Conservation (phyloP, 2,888 invertebrate genomes). For the Andrena haemorrhoa region DNA sequence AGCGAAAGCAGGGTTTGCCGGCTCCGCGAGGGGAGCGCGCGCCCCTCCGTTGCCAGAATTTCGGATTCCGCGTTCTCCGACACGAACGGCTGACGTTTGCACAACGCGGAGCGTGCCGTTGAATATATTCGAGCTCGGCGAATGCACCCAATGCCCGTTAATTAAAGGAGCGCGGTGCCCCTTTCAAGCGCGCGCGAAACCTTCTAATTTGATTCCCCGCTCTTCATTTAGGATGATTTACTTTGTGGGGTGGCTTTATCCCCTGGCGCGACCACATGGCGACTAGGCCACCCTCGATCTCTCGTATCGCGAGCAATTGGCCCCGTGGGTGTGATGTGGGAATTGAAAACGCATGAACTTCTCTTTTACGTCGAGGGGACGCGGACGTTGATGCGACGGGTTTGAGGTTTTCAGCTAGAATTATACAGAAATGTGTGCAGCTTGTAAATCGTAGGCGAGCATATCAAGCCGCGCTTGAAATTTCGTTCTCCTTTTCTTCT, state of each 20-base stretch:
- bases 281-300: too few species aligned
- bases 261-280: neutral
- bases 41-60: neutral
- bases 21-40: neutral
- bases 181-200: neutral
- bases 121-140: neutral
- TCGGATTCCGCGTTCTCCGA: neutral
- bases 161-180: neutral
- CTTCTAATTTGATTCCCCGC: conserved; percentile 5
- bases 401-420: too few species aligned
- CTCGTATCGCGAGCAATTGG: too few species aligned
- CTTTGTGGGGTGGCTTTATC: neutral
- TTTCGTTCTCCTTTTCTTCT: neutral
- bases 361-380: too few species aligned
- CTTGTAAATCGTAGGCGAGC: neutral
- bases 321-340: too few species aligned
- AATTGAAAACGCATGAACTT: too few species aligned
- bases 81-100: neutral
- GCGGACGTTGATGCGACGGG: too few species aligned
- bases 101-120: neutral
- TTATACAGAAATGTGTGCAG: neutral
- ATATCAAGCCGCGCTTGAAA: neutral
- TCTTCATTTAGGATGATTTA: neutral
- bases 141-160: neutral
- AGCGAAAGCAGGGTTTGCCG: neutral